phyloP scores from a whole-genome alignment of 2,113 vertebrate species.

The cattle (Bos taurus) region ARS-UCD2.0 NC_037350.1:12692001-12692500 shows the following conservation, averaged over 20 bases:
- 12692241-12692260: not conserved
- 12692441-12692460: not conserved
- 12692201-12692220: not conserved
- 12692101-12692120: not conserved
- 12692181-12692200: not conserved
- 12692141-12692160: not conserved
- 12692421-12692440: not conserved
- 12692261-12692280: not conserved
- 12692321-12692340: not conserved
- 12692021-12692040: not conserved
- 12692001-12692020: not conserved
- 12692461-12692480: not conserved
- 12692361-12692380: not conserved
- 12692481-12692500: not conserved
- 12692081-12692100: not conserved
- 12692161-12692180: not conserved
- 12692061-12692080: not conserved
- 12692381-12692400: not conserved
- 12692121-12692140: not conserved
- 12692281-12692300: not conserved
- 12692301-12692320: not conserved
- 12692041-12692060: not conserved
- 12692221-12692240: not conserved
- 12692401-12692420: not conserved
- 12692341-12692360: not conserved